A percentile compares a stretch with the other conserved stretches of the same genome.
phyloP scores from a whole-genome alignment of 2,888 invertebrate genomes.

The Hypsopygia costalis region DNA sequence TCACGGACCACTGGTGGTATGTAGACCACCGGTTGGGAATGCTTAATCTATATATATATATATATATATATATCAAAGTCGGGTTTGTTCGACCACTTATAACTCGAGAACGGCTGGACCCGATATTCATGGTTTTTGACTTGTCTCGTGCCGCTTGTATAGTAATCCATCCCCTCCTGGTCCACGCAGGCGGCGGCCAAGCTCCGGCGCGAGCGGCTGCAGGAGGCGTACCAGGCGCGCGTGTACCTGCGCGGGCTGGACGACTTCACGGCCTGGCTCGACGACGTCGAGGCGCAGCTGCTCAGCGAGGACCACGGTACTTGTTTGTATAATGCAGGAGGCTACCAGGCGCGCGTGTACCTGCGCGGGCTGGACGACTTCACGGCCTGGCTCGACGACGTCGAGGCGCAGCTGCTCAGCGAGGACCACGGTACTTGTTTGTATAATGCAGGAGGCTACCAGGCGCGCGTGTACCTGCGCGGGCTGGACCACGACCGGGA shows the following conservation, averaged over 20 bases:
- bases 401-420: conserved; percentile 70
- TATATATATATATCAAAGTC: too few relatives aligned
- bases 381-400: conserved; percentile 95
- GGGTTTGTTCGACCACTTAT: too few relatives aligned
- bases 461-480: conserved; percentile 92
- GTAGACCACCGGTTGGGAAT: too few relatives aligned
- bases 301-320: conserved; percentile 72
- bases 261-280: conserved; percentile 96
- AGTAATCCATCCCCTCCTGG: too few relatives aligned
- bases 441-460: conserved; percentile 97
- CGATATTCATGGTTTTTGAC: too few relatives aligned
- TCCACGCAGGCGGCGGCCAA: conserved; percentile 86
- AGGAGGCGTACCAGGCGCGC: conserved; percentile 95
- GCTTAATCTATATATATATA: too few relatives aligned
- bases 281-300: conserved; percentile 83
- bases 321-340: conserved; percentile 85
- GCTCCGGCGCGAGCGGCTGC: conserved; percentile 90
- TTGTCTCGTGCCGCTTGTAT: too few relatives aligned
- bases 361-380: conserved; percentile 95
- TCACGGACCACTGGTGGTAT: too few relatives aligned
- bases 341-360: conserved; percentile 95
- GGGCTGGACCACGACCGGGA: conserved; percentile 94
- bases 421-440: conserved; percentile 77
- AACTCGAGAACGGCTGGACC: too few relatives aligned
- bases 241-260: conserved; percentile 93